Base-by-base conservation (phyloP, 2,888 invertebrate species). In the Kuschelorhynchus macadamiae region DNA sequence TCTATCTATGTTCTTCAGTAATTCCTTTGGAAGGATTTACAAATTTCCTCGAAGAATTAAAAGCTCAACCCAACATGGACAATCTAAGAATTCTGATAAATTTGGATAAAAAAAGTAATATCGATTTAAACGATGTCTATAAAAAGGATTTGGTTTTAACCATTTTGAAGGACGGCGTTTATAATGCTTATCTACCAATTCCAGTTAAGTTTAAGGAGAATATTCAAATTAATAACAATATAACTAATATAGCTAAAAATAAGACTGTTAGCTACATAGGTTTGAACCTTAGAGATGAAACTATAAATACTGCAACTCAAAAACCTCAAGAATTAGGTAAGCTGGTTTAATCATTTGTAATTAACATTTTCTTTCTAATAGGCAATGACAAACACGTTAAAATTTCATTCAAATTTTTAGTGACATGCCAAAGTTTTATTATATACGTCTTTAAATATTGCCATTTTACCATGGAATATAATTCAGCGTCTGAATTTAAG, bases 121-220 rank as follows among this genome's bases (percentile, higher is more conserved):
- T 93, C 73, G 88, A 89, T 71, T 82, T 88, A 1, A 85, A 88
- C 7, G 80, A 89, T 78, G 86, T 89, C 2, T 85, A 92, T 4
- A 85, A 88, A 21, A 88, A 91, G 75, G 93, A 96, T 80, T 82
- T 98, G 69, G 89, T 91, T 1, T 84, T 95, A 50, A 95, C 95
- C 78, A 89, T 98, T 21, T 88, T 87, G 66, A 88, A 89, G 75
- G 85, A 91, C 76, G 88, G 82, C 2, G 55, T 53, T 3, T 65
- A 77, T 47, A 76, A 77, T 41, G 75, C 78, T 3, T 78, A 79
- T 46, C 17, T 81, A 3, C 74, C 80, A 2, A 71, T 79, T 36
- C 78, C 81, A 1, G 63, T 79, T 0, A 78, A 78, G 41, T 77
- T 80, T 57, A 80, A 80, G 60, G 74, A 76, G 0, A 75, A 79